Evolutionary conservation across 2,888 invertebrate species (phyloP), one percentile per base, ranked within the genome.

Genomic region (Strigamia transsilvanica): DNA sequence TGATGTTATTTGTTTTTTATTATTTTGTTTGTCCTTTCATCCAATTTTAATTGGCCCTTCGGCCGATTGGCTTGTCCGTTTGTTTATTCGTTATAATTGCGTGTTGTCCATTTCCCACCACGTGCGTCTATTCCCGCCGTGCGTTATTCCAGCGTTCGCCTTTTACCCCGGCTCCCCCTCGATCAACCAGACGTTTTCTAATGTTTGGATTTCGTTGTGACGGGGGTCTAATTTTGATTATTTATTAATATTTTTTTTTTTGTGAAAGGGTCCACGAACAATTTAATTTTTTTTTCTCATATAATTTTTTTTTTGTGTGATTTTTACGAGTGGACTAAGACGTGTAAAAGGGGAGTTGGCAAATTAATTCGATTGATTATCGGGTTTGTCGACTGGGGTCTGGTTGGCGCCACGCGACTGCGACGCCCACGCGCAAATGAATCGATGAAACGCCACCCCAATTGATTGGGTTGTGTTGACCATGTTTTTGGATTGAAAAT

Each of bases 31-130:
- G 21, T 21, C 79, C 12, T 79, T 79, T 79, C 41, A 79, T 79
- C 42, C 42, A 41, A 41, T 79, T 79, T 79, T 41, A 79, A 38
- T 79, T 42, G 79, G 27, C 73, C 73, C 73, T 73, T 73, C 73
- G 73, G 73, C 73, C 73, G 73, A 73, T 73, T 73, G 80, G 46
- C 80, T 46, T 80, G 41, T 80, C 80, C 80, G 46, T 80, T 73
- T 80, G 80, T 80, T 80, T 80, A 80, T 80, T 80, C 27, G 46
- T 80, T 51, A 80, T 80, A 80, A 80, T 80, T 80, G 51, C 80
- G 80, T 80, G 80, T 80, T 80, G 46, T 41, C 80, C 80, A 51
- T 32, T 46, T 32, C 42, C 32, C 80, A 41, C 41, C 80, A 80
- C 46, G 46, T 80, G 80, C 80, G 46, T 21, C 51, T 46, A 46